Percentiles rank a stretch among this genome's conserved stretches.
Conservation (phyloP, 2,113 vertebrate species). For the Paramisgurnus dabryanus region DNA sequence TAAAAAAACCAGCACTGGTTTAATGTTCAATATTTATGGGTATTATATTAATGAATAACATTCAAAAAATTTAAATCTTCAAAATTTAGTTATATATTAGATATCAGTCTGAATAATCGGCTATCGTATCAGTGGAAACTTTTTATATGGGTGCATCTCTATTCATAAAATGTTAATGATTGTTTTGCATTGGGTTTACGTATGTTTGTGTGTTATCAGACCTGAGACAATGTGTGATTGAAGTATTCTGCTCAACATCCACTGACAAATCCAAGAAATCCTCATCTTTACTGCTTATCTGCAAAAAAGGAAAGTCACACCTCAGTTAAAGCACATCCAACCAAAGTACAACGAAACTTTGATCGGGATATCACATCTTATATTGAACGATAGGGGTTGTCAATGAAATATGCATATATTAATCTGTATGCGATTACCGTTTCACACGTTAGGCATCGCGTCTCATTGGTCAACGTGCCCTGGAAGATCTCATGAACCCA, state of each 20-base stretch:
- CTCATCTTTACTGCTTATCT: slow-evolving; percentile 99
- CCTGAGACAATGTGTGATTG: slow-evolving; percentile 98
- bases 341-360: background rate
- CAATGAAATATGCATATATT: background rate
- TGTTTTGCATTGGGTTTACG: too few species aligned
- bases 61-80: too few species aligned
- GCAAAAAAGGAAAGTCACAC: slow-evolving; percentile 42
- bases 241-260: slow-evolving; percentile 98
- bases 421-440: slow-evolving; percentile 75
- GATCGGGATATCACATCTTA: background rate
- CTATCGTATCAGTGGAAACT: too few species aligned
- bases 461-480: slow-evolving; percentile 98
- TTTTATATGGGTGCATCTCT: too few species aligned
- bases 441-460: slow-evolving; percentile 97
- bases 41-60: too few species aligned
- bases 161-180: too few species aligned
- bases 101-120: too few species aligned
- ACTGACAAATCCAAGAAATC: slow-evolving; percentile 98
- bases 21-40: too few species aligned
- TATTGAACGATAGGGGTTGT: background rate
- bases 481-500: slow-evolving; percentile 99
- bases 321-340: slow-evolving; percentile 14
- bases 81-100: too few species aligned
- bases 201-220: slow-evolving; percentile 59
- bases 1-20: too few species aligned